Base-by-base conservation (phyloP, 2,888 invertebrate genomes). In the Rapana venosa region DNA sequence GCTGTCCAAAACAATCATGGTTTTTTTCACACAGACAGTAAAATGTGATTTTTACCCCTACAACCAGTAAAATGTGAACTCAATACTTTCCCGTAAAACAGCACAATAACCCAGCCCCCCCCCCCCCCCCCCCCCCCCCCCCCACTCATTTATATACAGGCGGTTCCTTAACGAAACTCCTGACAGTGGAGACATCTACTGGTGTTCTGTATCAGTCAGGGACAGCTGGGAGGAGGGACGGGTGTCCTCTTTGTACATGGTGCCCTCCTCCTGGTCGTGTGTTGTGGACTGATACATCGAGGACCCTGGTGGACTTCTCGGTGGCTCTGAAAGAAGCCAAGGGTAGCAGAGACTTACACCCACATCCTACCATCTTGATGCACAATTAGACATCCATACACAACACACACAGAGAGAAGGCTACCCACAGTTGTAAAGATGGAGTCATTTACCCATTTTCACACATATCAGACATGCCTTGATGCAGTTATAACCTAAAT, bases 251-350 rank as follows among this genome's bases (percentile, higher is more conserved):
- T 74, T 87, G 85, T n/a, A 36, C 26, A 11, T 1, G 26, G 66
- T 1, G 58, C 36, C n/a, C 32, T 79, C 84, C 22, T 81, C 79
- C 47, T 0, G 36, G 15, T 81, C 79, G 74, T 30, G 87, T 22
- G 26, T 89, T 30, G 61, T 79, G n/a, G 92, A 92, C 77, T 92
- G 92, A 79, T 92, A 90, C 87, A 93, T 88, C 88, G 93, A 93
- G 13, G 93, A 94, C n/a, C 93, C 94, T 61, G 93, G 93, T 0
- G 93, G 94, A 87, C 94, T 94, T 47, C 90, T 87, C n/a, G 93
- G 92, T 0, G 92, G 91, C 5, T 92, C 92, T 90, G 91, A 61
- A 61, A 89, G 8, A n/a, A 32, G 32, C 11, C 58, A 85, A 17
- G 58, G 58, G 8, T 32, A 85, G 70, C 32, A 58, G 58, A 58